These are phyloP conservation scores for Plebejus anna DNA, from an alignment of 2,888 invertebrate species.

Conservation along the genomic window DNA sequence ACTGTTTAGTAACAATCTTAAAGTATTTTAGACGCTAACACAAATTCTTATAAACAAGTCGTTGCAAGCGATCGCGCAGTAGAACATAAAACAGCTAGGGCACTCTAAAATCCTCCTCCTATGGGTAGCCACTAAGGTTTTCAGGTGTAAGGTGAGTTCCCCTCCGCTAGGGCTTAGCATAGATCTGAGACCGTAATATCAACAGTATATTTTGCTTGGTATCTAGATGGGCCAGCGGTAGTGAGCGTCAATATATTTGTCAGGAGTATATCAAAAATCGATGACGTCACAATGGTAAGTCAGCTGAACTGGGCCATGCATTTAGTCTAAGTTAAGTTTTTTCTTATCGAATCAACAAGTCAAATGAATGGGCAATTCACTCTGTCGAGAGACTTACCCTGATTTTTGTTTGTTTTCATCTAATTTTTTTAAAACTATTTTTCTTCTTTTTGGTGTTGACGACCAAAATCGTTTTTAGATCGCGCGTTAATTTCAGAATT, in stretches of 20 bases:
- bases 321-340: constrained; percentile 61
- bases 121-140: constrained; percentile 41
- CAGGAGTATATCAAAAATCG: constrained; percentile 99
- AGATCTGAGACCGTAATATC: constrained; percentile 51
- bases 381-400: constrained; percentile 71
- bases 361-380: constrained; percentile 77
- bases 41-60: constrained; percentile 75
- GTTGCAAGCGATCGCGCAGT: constrained; percentile 49
- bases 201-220: constrained; percentile 76
- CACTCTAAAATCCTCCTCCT: constrained; percentile 41
- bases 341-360: constrained; percentile 60
- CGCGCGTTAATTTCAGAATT: constrained; percentile 39
- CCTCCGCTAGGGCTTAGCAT: constrained; percentile 58
- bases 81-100: constrained; percentile 44
- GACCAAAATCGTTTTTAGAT: constrained; percentile 79
- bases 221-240: constrained; percentile 94
- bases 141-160: constrained; percentile 56
- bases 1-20: background rate
- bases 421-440: constrained; percentile 50
- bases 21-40: constrained; percentile 60
- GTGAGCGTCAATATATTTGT: constrained; percentile 99
- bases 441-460: constrained; percentile 71
- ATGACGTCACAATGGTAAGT: constrained; percentile 99
- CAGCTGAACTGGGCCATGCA: constrained; percentile 62
- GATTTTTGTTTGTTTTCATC: constrained; percentile 48